Base-by-base conservation (phyloP, 2,797 vertebrate genomes). In the Tympanoctomys barrerae region DNA sequence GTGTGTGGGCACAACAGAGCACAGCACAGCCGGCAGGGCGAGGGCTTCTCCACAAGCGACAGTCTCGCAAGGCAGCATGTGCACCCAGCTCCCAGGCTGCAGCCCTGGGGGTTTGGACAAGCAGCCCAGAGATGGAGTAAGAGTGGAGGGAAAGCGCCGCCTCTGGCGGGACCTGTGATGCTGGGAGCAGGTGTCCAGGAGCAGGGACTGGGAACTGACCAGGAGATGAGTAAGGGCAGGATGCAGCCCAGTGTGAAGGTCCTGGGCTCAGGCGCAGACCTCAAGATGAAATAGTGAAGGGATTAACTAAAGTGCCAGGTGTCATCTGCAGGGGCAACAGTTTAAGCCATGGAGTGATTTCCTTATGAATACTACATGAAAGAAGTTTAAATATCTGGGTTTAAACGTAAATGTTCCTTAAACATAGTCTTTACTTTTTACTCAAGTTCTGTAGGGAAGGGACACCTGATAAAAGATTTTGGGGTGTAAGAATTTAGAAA, bases 1-100 rank as follows among this genome's bases (percentile, higher is more conserved):
- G 2, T 3, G 3, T 49, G 4, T 5, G 42, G 14, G 0, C 12
- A 10, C 7, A 54, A 28, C 18, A 5, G 57, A n/a, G 7, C 26
- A 8, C 16, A 77, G 9, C 42, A 7, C 16, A 2, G 11, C 13
- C 22, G 8, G 13, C 0, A 3, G 13, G 1, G 26, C 1, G 7
- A 13, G 22, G 42, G 73, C 42, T 49, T 31, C 42, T 7, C 1
- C 26, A 7, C 26, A 77, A 13, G 26, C 14, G 14, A 2, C 26
- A 3, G 28, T 26, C 24, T 77, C 73, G 18, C 6, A 5, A 49
- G 73, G 73, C 2, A 8, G 42, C 2, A 7, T 10, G 13, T 28
- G 36, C 8, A 18, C 42, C 13, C 24, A 39, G 68, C 12, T 42
- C 42, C 12, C 42, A 75, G 73, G 39, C 2, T 28, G 24, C n/a